Evolutionary conservation across 2,797 vertebrate species (phyloP).

Genomic region (Acipenser ruthenus): DNA sequence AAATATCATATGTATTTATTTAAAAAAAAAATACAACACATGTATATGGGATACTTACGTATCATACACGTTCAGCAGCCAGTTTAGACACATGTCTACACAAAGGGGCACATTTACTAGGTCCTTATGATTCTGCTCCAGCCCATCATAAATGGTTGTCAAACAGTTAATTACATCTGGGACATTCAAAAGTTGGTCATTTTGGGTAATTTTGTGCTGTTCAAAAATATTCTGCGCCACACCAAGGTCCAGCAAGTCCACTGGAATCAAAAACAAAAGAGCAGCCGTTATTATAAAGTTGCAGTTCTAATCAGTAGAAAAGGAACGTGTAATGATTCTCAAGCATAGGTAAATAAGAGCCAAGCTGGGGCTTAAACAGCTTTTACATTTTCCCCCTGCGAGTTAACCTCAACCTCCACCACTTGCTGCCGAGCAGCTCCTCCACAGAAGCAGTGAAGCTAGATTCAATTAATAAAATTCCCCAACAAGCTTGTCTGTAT

Average conservation of each 20-base stretch:
- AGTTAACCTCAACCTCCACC: no score
- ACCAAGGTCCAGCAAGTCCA: slow-evolving; percentile 85
- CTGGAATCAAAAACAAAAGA: slow-evolving; percentile 40
- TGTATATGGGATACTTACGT: slow-evolving; percentile 62
- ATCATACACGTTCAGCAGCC: slow-evolving; percentile 94
- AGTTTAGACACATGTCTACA: slow-evolving; percentile 96
- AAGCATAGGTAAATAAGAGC: no score
- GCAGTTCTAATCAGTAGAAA: no score
- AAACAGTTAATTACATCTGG: slow-evolving; percentile 89
- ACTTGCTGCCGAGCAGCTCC: no score
- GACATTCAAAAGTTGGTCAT: slow-evolving; percentile 77
- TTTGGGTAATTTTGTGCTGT: slow-evolving; percentile 84
- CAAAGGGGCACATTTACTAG: slow-evolving; percentile 91
- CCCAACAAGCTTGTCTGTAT: no score
- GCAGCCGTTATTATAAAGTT: no score
- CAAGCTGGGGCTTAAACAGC: no score
- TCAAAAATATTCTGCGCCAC: slow-evolving; percentile 83
- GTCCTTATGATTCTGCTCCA: slow-evolving; percentile 89
- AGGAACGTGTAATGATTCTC: no score
- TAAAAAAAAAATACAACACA: no score
- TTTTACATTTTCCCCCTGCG: no score
- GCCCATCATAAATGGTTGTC: slow-evolving; percentile 82
- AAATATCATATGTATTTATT: neutral
- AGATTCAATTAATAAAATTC: no score
- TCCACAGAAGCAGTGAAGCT: no score